Conservation (phyloP, 2,888 invertebrate species). For the Lycia hirtaria region DNA sequence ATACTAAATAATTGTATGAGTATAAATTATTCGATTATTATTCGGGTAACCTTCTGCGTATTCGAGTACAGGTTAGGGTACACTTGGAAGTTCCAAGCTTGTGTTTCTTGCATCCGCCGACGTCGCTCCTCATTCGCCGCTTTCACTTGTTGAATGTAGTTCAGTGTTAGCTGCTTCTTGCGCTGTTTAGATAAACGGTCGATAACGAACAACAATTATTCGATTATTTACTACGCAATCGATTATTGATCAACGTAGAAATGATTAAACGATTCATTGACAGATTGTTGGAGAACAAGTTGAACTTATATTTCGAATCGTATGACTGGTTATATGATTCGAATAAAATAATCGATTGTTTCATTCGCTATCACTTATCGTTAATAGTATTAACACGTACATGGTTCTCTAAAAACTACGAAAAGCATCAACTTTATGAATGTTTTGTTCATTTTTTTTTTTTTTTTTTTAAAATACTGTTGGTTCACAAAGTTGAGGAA, state of each 20-base stretch:
- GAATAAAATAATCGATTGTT: constrained; percentile 1
- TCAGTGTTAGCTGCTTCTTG: constrained; percentile 72
- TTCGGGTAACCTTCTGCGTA: constrained; percentile 90
- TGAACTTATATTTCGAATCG: not conserved
- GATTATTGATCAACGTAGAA: not conserved
- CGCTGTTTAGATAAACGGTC: constrained; percentile 49
- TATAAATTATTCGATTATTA: constrained; percentile 4
- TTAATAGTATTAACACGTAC: not conserved
- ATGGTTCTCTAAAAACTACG: not conserved
- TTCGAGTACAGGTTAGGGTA: constrained; percentile 93
- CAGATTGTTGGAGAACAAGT: not conserved
- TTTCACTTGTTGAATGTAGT: constrained; percentile 78
- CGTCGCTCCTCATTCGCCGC: constrained; percentile 72
- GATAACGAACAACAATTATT: constrained; percentile 5
- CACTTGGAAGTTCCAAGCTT: constrained; percentile 94
- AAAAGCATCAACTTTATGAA: not conserved
- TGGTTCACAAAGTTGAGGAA: constrained; percentile 19
- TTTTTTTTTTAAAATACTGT: not conserved
- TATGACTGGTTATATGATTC: not conserved
- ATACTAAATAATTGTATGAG: not conserved
- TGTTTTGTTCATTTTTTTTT: not conserved
- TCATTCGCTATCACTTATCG: not conserved
- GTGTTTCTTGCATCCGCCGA: constrained; percentile 68
- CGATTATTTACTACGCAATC: not conserved
- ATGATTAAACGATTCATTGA: not conserved